A percentile compares a stretch with the other conserved stretches of the same genome.
Conservation (phyloP, 2,797 vertebrate genomes). For the Sarcophilus harrisii region DNA sequence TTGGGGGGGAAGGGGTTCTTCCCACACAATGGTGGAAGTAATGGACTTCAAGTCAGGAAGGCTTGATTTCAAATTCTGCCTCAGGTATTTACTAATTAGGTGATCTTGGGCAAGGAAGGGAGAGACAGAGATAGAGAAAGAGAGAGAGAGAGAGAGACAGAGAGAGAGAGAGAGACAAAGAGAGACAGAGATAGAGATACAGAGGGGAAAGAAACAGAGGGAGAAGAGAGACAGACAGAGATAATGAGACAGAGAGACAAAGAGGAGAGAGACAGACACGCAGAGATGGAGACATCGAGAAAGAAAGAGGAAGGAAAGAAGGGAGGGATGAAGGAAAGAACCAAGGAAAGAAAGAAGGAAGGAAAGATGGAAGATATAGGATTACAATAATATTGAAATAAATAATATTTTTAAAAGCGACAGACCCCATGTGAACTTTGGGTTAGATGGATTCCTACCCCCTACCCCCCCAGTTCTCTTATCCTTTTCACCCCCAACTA, state of each 20-base stretch:
- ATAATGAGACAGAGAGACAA: neutral
- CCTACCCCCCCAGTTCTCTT: neutral
- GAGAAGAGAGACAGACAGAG: neutral
- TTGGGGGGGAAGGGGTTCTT: neutral
- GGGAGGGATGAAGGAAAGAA: neutral
- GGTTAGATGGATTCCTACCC: neutral
- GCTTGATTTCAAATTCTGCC: neutral
- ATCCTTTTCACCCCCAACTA: neutral
- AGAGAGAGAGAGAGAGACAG: neutral
- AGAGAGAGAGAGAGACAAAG: neutral
- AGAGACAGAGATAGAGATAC: neutral
- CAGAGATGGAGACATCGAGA: neutral
- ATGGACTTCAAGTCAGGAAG: neutral
- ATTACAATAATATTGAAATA: neutral
- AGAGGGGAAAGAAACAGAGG: no score
- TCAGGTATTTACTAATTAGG: neutral
- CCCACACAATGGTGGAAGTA: neutral
- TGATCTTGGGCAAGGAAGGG: neutral
- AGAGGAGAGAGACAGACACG: no score
- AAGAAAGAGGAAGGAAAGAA: neutral
- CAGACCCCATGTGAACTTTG: neutral
- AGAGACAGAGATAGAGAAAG: neutral
- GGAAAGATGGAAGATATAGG: neutral
- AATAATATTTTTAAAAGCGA: neutral
- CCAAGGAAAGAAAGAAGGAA: no score